These are phyloP conservation scores for Noctua janthina DNA, from an alignment of 2,888 invertebrate species.

Conservation along the genomic window DNA sequence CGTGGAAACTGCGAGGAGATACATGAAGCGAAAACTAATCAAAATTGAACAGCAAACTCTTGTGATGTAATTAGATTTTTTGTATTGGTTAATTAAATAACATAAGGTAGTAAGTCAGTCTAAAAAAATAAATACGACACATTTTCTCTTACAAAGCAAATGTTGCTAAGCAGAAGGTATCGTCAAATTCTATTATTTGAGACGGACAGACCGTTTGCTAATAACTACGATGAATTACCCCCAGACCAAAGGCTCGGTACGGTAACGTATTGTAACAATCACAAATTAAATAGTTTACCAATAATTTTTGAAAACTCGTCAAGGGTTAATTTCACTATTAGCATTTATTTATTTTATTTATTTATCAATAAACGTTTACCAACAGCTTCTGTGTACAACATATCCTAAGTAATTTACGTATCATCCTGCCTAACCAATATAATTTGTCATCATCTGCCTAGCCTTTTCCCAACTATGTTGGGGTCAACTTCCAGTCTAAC, in stretches of 20 bases:
- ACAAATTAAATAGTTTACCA: background rate
- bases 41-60: no score
- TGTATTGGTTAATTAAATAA: background rate
- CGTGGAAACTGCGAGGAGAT: background rate
- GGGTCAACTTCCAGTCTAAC: background rate
- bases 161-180: background rate
- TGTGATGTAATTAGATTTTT: background rate
- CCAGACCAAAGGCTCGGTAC: background rate
- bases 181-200: background rate
- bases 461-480: background rate
- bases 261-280: background rate
- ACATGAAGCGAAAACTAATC: background rate
- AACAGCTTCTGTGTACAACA: no score
- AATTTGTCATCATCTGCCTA: background rate
- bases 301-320: background rate
- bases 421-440: no score
- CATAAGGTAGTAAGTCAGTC: no score
- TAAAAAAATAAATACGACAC: background rate
- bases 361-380: no score
- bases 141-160: background rate
- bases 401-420: no score
- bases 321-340: background rate
- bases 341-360: no score
- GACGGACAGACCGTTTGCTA: background rate
- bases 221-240: background rate